These are phyloP conservation scores for Petrocephalus zakoni DNA, from an alignment of 2,113 vertebrate species.

Conservation along the genomic window DNA sequence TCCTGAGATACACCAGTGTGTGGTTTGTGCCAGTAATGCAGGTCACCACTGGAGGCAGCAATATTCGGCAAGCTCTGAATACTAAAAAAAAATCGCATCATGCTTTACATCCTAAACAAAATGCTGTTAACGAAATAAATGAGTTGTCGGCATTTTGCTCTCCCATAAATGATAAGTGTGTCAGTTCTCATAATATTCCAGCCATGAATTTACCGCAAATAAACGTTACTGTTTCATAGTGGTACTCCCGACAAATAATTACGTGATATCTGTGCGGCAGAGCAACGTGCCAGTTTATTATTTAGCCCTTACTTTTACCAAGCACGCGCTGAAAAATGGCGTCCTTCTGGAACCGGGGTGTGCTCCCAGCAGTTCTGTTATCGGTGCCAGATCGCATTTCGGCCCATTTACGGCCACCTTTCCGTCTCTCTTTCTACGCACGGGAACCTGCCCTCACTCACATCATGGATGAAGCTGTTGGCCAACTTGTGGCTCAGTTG, in stretches of 20 bases:
- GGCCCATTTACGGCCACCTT: background rate
- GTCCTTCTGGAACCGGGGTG: background rate
- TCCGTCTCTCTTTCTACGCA: background rate
- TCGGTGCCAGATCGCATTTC: background rate
- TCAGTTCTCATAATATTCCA: background rate
- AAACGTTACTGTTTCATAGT: background rate
- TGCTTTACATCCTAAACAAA: background rate
- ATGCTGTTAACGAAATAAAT: background rate
- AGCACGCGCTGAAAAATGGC: background rate
- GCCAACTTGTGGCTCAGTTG: background rate
- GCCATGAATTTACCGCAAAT: background rate
- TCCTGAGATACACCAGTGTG: background rate
- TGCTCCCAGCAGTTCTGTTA: background rate
- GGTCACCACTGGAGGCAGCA: background rate
- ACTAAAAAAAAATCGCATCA: background rate
- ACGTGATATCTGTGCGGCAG: background rate
- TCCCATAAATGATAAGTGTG: background rate
- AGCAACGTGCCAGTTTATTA: background rate
- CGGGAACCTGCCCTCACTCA: background rate
- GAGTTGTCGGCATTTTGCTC: background rate
- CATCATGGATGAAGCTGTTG: background rate
- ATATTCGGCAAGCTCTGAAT: background rate
- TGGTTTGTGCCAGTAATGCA: background rate
- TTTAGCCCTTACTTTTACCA: background rate
- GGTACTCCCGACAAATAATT: background rate